A percentile compares a stretch with the other conserved stretches of the same genome.
These are phyloP conservation scores for Eupeodes corollae DNA, from an alignment of 1,140 invertebrate species.

Conservation along the genomic window DNA sequence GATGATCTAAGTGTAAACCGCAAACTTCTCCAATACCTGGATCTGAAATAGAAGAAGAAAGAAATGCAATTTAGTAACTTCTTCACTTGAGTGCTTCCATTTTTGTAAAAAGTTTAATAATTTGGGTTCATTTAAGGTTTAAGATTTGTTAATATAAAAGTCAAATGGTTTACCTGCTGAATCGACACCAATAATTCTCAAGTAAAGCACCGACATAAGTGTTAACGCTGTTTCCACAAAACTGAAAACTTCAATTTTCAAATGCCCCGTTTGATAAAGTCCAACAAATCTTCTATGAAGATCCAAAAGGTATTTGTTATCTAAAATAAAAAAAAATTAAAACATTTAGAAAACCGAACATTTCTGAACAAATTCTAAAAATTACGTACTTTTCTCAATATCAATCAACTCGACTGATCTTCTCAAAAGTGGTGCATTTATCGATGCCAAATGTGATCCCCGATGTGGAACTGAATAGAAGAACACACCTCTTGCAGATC, in stretches of 20 bases:
- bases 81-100: not conserved
- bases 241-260: constrained; percentile 47
- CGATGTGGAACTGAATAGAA: constrained; percentile 65
- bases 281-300: constrained; percentile 46
- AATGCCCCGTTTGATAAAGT: constrained; percentile 37
- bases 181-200: constrained; percentile 54
- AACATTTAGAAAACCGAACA: too few relatives aligned
- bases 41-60: constrained; percentile 37
- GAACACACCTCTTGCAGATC: constrained; percentile 48
- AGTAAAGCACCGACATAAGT: constrained; percentile 53
- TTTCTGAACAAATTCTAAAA: not conserved
- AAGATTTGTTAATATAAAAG: not conserved
- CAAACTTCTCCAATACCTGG: constrained; percentile 52
- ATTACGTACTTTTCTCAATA: constrained; percentile 49
- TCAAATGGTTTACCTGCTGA: constrained; percentile 46
- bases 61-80: not conserved
- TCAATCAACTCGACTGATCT: constrained; percentile 52
- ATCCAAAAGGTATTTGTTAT: constrained; percentile 47
- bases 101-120: not conserved
- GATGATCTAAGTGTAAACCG: constrained; percentile 54
- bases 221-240: constrained; percentile 57
- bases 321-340: constrained; percentile 31
- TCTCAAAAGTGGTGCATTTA: constrained; percentile 49
- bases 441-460: constrained; percentile 54
- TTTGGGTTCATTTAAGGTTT: not conserved